These are phyloP conservation scores for Diaphora mendica DNA, from an alignment of 2,888 invertebrate species.

Conservation along the genomic window DNA sequence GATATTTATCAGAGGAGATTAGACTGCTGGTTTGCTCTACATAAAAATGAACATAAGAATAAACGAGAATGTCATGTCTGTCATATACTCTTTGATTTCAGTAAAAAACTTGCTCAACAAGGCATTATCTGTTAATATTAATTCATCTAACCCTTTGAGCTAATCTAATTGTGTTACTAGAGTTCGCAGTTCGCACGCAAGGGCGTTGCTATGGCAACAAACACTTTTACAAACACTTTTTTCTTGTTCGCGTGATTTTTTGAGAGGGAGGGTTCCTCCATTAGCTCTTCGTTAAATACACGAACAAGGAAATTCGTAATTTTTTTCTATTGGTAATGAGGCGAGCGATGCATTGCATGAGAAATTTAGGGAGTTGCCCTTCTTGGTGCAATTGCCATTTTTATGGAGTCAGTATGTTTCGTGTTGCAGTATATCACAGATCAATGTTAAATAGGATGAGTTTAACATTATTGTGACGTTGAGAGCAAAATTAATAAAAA, in stretches of 20 bases:
- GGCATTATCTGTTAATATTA: slow-evolving; percentile 51
- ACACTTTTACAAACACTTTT: slow-evolving; percentile 45
- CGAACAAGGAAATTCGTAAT: slow-evolving; percentile 59
- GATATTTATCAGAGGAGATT: background rate
- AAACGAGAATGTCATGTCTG: slow-evolving; percentile 20
- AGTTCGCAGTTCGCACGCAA: slow-evolving; percentile 42
- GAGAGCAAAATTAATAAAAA: slow-evolving; percentile 29
- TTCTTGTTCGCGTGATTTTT: slow-evolving; percentile 55
- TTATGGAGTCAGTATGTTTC: slow-evolving; percentile 66
- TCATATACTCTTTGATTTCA: slow-evolving; percentile 37
- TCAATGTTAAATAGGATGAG: slow-evolving; percentile 52
- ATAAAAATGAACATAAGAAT: slow-evolving; percentile 10
- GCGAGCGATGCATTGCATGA: slow-evolving; percentile 67
- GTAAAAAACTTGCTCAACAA: slow-evolving; percentile 39
- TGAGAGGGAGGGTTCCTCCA: slow-evolving; percentile 60
- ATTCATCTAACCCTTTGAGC: slow-evolving; percentile 52
- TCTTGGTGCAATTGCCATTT: slow-evolving; percentile 77
- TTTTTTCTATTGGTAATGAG: slow-evolving; percentile 61
- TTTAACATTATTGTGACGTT: slow-evolving; percentile 38
- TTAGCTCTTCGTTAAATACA: slow-evolving; percentile 62
- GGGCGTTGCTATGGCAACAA: slow-evolving; percentile 68
- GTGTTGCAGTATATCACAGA: slow-evolving; percentile 46
- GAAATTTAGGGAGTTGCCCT: slow-evolving; percentile 69
- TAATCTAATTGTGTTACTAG: slow-evolving; percentile 57
- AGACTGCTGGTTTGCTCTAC: background rate